Base-by-base conservation (phyloP, 2,113 vertebrate genomes). In the Myiagra hebetior region DNA sequence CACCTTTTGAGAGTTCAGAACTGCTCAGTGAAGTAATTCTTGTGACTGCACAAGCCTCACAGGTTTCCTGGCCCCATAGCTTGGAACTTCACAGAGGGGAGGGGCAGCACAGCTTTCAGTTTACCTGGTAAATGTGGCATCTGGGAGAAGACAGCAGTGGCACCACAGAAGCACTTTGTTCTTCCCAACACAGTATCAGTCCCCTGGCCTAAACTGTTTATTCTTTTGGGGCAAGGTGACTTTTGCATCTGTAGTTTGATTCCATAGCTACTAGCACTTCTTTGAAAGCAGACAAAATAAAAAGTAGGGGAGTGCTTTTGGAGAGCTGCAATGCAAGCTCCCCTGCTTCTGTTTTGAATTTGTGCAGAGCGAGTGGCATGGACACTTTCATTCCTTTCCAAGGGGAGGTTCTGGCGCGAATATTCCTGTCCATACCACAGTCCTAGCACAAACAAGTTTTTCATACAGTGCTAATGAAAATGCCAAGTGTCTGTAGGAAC, bases 391-490 rank as follows among this genome's bases (percentile, higher is more conserved):
- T 93, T 95, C 86, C 88, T 87, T 89, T 96, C 96, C 90, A 92
- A 95, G 90, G 93, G 93, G 87, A 55, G 84, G 78, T 96, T 89
- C 90, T 97, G 90, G 93, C 75, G 0, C 0, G 0, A 67, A 28
- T 74, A 84, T 75, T 76, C 68, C 53, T 87, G 79, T 94, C 93
- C 90, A 17, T 93, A 82, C 87, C 92, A 52, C 76, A 91, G 69
- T n/a, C 80, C 57, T 87, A 91, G 84, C 81, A 95, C 93, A 97
- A 96, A 95, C 75, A 94, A 91, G 77, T 93, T 95, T 95, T 97
- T 96, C 95, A 97, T 92, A 63, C 75, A 49, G 67, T 7, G 3
- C 84, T 90, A 86, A 84, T 91, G 88, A 96, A 95, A 97, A 94
- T 75, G 81, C 80, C 87, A 93, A 85, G 92, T 67, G 88, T 96